phyloP scores from a whole-genome alignment of 2,797 vertebrate genomes.

The Anas capensis region DNA sequence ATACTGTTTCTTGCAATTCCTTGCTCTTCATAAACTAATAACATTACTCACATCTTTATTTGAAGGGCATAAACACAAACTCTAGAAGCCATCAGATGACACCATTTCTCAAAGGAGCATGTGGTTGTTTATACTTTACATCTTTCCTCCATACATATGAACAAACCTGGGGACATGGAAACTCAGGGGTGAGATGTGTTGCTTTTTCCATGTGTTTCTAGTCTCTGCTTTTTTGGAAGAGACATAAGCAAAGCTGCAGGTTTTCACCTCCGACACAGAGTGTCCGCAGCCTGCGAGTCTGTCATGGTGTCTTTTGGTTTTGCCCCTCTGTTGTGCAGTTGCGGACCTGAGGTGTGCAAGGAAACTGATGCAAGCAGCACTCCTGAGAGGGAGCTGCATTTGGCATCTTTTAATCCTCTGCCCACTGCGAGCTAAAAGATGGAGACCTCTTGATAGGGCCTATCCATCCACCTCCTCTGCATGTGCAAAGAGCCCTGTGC shows the following conservation, averaged over 20 bases:
- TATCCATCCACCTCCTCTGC: background rate
- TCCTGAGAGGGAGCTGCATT: background rate
- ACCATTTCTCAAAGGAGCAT: background rate
- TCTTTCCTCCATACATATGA: background rate
- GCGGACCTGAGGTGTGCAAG: background rate
- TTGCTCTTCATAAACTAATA: background rate
- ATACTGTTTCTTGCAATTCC: background rate
- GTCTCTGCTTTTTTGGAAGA: background rate
- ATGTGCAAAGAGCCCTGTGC: accelerated
- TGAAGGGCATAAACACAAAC: background rate
- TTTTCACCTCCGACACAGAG: background rate
- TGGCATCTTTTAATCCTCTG: background rate
- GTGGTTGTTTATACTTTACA: background rate
- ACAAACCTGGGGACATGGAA: background rate
- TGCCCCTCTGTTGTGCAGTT: background rate
- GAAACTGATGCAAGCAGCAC: background rate
- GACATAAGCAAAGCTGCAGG: background rate
- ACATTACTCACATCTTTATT: background rate
- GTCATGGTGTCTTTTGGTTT: background rate
- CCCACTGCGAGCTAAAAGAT: accelerated
- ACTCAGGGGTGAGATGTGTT: background rate
- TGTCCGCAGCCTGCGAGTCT: background rate
- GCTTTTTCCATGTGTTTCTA: background rate
- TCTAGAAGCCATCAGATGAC: background rate
- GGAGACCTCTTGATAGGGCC: background rate